Percentiles rank a stretch among this genome's conserved stretches.
phyloP scores from a whole-genome alignment of 2,888 invertebrate species.

The Lasioglossum lativentre region DNA sequence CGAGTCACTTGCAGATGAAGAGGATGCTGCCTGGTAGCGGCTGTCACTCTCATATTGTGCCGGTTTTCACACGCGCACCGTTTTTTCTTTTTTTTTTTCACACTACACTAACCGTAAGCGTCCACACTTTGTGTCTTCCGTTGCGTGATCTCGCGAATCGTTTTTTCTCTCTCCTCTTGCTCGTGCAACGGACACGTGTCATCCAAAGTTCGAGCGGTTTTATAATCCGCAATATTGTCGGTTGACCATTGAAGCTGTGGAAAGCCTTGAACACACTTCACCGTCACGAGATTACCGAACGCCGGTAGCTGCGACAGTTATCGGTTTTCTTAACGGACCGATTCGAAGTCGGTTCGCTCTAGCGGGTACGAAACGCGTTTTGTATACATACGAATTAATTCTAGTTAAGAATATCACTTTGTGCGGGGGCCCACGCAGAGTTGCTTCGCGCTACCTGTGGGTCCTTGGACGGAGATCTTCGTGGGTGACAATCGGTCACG shows the following conservation, averaged over 20 bases:
- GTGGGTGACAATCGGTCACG: slow-evolving; percentile 63
- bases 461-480: slow-evolving; percentile 81
- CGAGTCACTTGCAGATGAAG: slow-evolving; percentile 82
- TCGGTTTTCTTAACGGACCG: slow-evolving; percentile 29
- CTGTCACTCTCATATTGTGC: slow-evolving; percentile 81
- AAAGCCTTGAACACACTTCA: slow-evolving; percentile 64
- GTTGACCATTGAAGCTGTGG: slow-evolving; percentile 18
- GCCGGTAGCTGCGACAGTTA: slow-evolving; percentile 36
- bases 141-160: neutral
- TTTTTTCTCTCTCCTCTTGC: neutral
- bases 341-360: slow-evolving; percentile 32
- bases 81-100: neutral
- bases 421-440: slow-evolving; percentile 71
- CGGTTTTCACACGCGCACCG: slow-evolving; percentile 49
- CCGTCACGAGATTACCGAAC: slow-evolving; percentile 42
- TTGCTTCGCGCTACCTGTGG: slow-evolving; percentile 61
- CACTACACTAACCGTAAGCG: slow-evolving; percentile 1
- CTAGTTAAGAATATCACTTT: slow-evolving; percentile 73
- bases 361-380: slow-evolving; percentile 39
- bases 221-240: slow-evolving; percentile 44
- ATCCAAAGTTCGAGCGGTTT: slow-evolving; percentile 4
- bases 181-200: slow-evolving; percentile 7
- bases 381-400: slow-evolving; percentile 58
- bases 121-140: neutral
- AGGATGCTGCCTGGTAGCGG: slow-evolving; percentile 79